Percentiles rank a stretch among this genome's conserved stretches.
Conservation (phyloP, 2,113 vertebrate genomes). For the Catagonus wagneri region DNA sequence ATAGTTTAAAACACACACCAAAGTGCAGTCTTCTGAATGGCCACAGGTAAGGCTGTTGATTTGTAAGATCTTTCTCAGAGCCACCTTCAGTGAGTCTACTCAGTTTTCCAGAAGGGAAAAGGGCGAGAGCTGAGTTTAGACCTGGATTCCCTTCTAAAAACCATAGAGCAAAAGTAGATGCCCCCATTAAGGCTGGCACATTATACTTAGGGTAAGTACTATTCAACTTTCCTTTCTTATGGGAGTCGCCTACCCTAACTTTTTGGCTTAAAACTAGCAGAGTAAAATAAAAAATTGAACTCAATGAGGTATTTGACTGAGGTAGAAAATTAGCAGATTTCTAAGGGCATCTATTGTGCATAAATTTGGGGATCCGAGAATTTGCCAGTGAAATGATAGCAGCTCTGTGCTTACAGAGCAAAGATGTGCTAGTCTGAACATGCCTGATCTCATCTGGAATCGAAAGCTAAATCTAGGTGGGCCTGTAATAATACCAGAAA, state of each 20-base stretch:
- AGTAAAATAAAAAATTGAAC: constrained; percentile 68
- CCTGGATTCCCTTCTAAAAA: constrained; percentile 65
- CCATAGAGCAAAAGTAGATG: constrained; percentile 74
- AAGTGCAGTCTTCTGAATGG: constrained; percentile 84
- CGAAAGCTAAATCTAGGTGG: constrained; percentile 86
- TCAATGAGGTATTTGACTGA: constrained; percentile 62
- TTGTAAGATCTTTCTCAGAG: constrained; percentile 82
- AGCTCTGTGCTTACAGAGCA: constrained; percentile 73
- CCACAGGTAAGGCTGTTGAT: constrained; percentile 83
- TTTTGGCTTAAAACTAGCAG: constrained; percentile 60
- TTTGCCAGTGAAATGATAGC: constrained; percentile 74
- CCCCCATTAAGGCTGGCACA: constrained; percentile 72
- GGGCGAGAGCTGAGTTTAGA: constrained; percentile 71
- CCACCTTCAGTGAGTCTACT: constrained; percentile 75
- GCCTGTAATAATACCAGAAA: constrained; percentile 83
- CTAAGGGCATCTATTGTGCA: constrained; percentile 80
- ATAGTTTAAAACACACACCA: constrained; percentile 76
- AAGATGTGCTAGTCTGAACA: constrained; percentile 84
- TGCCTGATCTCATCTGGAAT: constrained; percentile 86
- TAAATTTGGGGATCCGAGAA: constrained; percentile 73
- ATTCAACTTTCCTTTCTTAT: constrained; percentile 79
- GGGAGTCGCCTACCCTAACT: constrained; percentile 72
- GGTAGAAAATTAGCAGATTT: constrained; percentile 76
- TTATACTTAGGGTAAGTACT: constrained; percentile 79
- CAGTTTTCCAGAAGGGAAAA: constrained; percentile 82